Percentiles rank a stretch among this genome's conserved stretches.
Evolutionary conservation across 2,113 vertebrate genomes (phyloP).

Genomic region (Corythaeola cristata): DNA sequence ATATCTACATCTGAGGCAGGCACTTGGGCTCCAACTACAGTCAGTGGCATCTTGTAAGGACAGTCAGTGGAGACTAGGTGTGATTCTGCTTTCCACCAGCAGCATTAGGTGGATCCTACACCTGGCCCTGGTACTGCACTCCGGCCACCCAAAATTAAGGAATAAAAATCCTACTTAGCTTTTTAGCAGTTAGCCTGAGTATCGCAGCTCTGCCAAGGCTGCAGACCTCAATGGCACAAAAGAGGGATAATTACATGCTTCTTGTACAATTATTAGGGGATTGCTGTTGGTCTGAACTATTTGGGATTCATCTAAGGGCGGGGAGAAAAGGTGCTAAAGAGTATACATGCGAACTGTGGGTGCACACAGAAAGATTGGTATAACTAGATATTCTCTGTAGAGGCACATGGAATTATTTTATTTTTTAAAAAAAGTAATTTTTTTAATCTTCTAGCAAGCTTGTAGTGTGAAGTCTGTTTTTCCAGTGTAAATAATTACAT

Average conservation of each 20-base stretch:
- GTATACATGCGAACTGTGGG: not conserved
- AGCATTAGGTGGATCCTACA: not conserved
- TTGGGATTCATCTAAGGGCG: not conserved
- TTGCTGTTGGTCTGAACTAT: not conserved
- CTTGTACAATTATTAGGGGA: not conserved
- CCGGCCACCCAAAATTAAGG: not conserved
- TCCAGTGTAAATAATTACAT: not conserved
- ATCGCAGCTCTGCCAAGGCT: not conserved
- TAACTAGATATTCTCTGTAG: not conserved
- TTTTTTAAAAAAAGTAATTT: not conserved
- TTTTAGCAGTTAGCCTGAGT: not conserved
- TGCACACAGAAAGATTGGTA: not conserved
- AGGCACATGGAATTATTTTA: not conserved
- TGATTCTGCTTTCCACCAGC: not conserved
- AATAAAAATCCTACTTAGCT: not conserved
- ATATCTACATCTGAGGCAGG: not conserved
- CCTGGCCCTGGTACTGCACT: not conserved
- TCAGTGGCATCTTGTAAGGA: not conserved
- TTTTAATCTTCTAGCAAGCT: not conserved
- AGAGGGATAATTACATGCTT: not conserved
- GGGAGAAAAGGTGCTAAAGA: not conserved
- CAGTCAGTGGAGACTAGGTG: not conserved
- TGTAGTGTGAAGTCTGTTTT: not conserved
- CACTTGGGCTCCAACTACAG: not conserved
- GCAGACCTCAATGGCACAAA: not conserved